These are phyloP conservation scores for Aptenodytes patagonicus DNA, from an alignment of 2,113 vertebrate genomes.

Conservation along the genomic window DNA sequence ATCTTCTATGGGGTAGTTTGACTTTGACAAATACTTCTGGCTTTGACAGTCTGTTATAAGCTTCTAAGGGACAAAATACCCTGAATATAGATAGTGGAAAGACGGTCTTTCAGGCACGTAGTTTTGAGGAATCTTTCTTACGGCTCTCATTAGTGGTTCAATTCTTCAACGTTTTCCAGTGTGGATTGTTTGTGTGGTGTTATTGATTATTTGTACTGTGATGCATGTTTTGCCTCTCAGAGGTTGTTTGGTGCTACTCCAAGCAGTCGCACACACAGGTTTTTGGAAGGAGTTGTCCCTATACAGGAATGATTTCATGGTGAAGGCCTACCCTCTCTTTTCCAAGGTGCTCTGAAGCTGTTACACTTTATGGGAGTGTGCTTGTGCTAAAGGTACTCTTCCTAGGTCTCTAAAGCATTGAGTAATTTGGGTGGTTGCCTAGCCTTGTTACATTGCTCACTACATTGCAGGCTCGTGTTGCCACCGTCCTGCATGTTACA, in stretches of 20 bases:
- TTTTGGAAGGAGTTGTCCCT: background rate
- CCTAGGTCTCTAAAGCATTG: background rate
- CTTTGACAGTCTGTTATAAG: background rate
- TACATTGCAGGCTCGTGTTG: rapidly evolving
- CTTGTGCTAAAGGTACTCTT: background rate
- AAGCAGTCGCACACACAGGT: background rate
- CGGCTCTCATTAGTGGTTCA: background rate
- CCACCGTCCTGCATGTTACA: background rate
- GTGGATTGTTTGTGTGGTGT: background rate
- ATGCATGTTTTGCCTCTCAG: background rate
- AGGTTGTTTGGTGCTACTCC: background rate
- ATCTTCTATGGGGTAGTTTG: background rate
- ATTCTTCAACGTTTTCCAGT: background rate
- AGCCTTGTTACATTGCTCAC: background rate
- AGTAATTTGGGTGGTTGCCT: background rate
- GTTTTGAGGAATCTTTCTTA: background rate
- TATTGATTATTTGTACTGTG: background rate
- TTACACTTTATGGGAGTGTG: background rate
- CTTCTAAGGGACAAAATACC: background rate
- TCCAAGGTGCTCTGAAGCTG: background rate
- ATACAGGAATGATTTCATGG: background rate
- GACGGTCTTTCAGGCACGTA: background rate
- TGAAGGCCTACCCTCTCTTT: background rate
- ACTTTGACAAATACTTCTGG: background rate
- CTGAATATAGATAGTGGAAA: background rate